Base-by-base conservation (phyloP, 2,888 invertebrate species). In the Ganaspis brasiliensis region DNA sequence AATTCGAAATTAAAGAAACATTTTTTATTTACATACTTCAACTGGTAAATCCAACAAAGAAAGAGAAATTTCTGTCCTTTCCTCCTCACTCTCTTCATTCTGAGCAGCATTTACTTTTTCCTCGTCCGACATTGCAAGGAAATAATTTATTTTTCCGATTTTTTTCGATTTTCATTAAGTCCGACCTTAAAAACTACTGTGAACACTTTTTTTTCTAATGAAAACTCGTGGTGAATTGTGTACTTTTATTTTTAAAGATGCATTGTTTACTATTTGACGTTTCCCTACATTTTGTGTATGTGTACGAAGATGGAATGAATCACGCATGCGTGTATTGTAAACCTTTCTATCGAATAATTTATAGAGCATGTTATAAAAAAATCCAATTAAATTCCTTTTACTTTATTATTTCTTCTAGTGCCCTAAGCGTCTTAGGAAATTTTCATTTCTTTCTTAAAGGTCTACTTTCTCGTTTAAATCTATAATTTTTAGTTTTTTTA, bases 21-120 rank as follows among this genome's bases (percentile, higher is more conserved):
- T 35, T 37, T 45, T 31, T 59, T 72, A n/a, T 16, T 9, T 5
- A 85, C 87, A 70, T 75, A 89, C 90, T 86, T 90, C 90, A 56
- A 89, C 78, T 63, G 90, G 90, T 70, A 90, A 87, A 83, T 90
- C 86, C 78, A 84, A 77, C 35, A 89, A 79, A 56, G 88, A 87
- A 70, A 87, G 72, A 61, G 79, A 56, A 73, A 72, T 31, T 67
- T 70, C 73, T 52, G 57, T 74, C 56, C 63, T 21, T 72, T 82
- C 63, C 12, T 73, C 67, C 72, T 79, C 35, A 73, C 73, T 35
- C 6, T 67, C 57, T 52, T 81, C 75, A 21, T 67, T 57, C 45
- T 75, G 19, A 16, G 63, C 1, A 31, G 45, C 63, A n/a, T 70
- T 45, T 45, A 19, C 75, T 21, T 74, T 61, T 56, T 82, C 74